Base-by-base conservation (phyloP, 2,888 invertebrate genomes). In the Thysanoteuthis rhombus region DNA sequence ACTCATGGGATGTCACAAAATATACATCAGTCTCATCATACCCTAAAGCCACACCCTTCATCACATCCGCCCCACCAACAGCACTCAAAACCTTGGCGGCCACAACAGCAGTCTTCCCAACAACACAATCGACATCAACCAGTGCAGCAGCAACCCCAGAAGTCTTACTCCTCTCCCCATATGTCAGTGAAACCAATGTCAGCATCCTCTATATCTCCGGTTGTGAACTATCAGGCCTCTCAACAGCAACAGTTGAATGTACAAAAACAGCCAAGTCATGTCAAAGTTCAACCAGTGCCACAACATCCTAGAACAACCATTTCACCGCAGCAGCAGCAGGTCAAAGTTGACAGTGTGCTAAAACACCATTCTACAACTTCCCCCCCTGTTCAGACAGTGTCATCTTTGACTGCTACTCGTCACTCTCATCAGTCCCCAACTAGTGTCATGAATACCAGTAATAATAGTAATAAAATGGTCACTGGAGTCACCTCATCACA, bases 1-100 rank as follows among this genome's bases (percentile, higher is more conserved):
- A 45, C 42, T 32, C 91, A 40, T 91, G 91, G 91, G 42, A 40
- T 92, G 42, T 92, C 92, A 92, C 92, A 92, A 92, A 92, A n/a
- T 45, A 40, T 92, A 42, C 42, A 45, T 42, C 92, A 40, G 19
- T 92, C 92, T 19, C 40, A 92, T 92, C 45, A 40, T 42, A 42
- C 40, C 45, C 8, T 36, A 45, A 92, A 45, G 19, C 39, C 92
- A 19, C 92, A 92, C 28, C 19, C 92, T 92, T 92, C 92, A 92
- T 45, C 40, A 42, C 40, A 40, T 92, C 39, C 47, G 32, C 93
- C 39, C 38, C 92, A 92, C 25, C 45, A 91, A n/a, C 42, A 40
- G 16, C 91, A 39, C 75, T 75, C 75, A 36, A 75, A 75, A 75
- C 12, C 75, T 75, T 75, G 75, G 75, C 75, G 75, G 47, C 47